Conservation (phyloP, 2,797 vertebrate species). For the Danio choprae region DNA sequence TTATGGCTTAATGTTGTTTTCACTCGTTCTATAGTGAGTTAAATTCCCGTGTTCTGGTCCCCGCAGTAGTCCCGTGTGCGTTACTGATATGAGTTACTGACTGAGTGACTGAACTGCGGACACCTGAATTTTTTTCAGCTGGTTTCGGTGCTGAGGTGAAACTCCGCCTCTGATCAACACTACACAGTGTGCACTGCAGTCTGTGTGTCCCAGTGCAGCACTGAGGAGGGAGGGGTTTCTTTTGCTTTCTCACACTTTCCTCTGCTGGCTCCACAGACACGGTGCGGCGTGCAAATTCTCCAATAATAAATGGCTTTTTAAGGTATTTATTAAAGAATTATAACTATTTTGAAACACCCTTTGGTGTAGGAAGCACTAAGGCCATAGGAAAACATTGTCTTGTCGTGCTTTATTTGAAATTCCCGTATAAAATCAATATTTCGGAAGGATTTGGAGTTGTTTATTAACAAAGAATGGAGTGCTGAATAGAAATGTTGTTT, state of each 20-base stretch:
- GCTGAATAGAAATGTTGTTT: too few relatives aligned
- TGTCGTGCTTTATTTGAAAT: too few relatives aligned
- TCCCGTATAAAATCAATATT: too few relatives aligned
- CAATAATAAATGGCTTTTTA: too few relatives aligned
- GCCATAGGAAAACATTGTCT: too few relatives aligned
- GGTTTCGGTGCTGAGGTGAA: conserved; percentile 79
- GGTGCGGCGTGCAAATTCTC: too few relatives aligned
- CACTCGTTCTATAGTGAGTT: conserved; percentile 1
- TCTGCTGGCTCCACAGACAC: neutral
- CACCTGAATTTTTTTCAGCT: conserved; percentile 81
- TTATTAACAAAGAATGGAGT: too few relatives aligned
- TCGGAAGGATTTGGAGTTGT: too few relatives aligned
- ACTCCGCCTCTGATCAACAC: conserved; percentile 76
- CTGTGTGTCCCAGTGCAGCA: conserved; percentile 58
- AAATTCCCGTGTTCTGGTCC: conserved; percentile 40
- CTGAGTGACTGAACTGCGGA: conserved; percentile 66
- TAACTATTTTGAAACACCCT: too few relatives aligned
- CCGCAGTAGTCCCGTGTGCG: conserved; percentile 45
- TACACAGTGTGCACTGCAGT: conserved; percentile 75
- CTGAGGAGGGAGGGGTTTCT: conserved; percentile 56
- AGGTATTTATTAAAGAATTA: too few relatives aligned
- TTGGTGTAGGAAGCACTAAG: too few relatives aligned
- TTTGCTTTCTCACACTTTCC: conserved; percentile 39
- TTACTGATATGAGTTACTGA: conserved; percentile 62
- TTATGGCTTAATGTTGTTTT: neutral